A percentile compares a stretch with the other conserved stretches of the same genome.
Conservation (phyloP, 2,888 invertebrate species). For the Lapara coniferarum region DNA sequence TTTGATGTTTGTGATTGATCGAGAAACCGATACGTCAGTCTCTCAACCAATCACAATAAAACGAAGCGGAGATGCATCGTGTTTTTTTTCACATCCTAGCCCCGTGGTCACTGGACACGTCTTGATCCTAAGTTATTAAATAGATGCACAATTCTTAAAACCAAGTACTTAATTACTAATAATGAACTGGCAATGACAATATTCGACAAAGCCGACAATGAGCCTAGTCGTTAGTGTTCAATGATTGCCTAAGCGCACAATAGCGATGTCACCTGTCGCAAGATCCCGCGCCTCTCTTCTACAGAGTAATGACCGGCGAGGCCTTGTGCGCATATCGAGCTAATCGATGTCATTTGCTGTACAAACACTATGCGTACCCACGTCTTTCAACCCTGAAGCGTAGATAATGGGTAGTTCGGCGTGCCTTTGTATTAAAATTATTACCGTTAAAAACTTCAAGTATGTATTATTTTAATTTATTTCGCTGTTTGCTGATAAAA, state of each 20-base stretch:
- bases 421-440: not conserved
- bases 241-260: conserved; percentile 9
- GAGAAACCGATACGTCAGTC: no score
- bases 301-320: conserved; percentile 32
- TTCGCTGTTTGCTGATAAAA: no score
- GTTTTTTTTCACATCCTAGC: no score
- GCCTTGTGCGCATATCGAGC: conserved; percentile 28
- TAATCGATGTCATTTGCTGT: not conserved
- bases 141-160: no score
- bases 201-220: not conserved
- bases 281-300: conserved; percentile 41
- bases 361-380: not conserved
- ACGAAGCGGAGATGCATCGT: no score
- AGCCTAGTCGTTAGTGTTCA: conserved; percentile 1
- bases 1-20: no score
- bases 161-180: no score
- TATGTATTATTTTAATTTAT: not conserved
- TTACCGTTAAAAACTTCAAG: not conserved
- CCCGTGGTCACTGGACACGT: no score
- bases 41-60: no score
- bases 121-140: no score
- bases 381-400: not conserved
- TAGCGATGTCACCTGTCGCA: conserved; percentile 29
- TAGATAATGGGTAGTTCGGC: not conserved
- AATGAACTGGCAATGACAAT: not conserved